These are phyloP conservation scores for Misgurnus anguillicaudatus DNA, from an alignment of 2,113 vertebrate species.

Conservation along the genomic window DNA sequence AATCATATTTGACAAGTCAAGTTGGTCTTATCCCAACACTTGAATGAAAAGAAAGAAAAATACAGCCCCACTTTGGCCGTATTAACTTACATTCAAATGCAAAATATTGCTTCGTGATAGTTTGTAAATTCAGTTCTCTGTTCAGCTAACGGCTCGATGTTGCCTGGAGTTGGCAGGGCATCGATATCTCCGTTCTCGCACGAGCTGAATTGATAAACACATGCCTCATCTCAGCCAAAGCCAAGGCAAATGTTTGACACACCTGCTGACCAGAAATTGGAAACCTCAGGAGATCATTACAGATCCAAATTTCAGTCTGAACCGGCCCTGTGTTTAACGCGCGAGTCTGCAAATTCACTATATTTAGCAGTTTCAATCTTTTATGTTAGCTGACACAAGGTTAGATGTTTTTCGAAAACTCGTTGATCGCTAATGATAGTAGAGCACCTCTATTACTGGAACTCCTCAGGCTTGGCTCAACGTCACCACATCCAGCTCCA, in stretches of 20 bases:
- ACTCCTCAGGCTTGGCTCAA: conserved; percentile 67
- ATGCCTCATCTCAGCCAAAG: conserved; percentile 70
- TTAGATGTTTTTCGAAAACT: conserved; percentile 40
- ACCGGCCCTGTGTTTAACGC: conserved; percentile 30
- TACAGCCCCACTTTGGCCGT: conserved; percentile 18
- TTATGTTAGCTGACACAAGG: conserved; percentile 44
- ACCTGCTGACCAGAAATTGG: conserved; percentile 80
- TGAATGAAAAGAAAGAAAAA: conserved; percentile 29
- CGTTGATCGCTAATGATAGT: conserved; percentile 47
- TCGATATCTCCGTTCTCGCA: conserved; percentile 54
- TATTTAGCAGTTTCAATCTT: conserved; percentile 53
- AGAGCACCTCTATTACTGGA: conserved; percentile 70
- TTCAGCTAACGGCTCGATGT: conserved; percentile 36
- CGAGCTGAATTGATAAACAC: conserved; percentile 73
- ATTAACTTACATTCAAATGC: conserved; percentile 46
- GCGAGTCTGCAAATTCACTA: conserved; percentile 46
- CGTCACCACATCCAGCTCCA: conserved; percentile 62
- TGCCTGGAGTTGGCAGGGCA: conserved; percentile 46
- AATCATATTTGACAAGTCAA: conserved; percentile 27
- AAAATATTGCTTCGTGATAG: conserved; percentile 46
- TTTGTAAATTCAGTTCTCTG: conserved; percentile 48
- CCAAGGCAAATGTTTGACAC: conserved; percentile 83
- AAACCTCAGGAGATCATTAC: conserved; percentile 72
- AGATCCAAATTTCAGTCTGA: conserved; percentile 51
- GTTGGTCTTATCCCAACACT: neutral